Base-by-base conservation (phyloP, 2,113 vertebrate genomes). In the Diphyllodes magnificus region DNA sequence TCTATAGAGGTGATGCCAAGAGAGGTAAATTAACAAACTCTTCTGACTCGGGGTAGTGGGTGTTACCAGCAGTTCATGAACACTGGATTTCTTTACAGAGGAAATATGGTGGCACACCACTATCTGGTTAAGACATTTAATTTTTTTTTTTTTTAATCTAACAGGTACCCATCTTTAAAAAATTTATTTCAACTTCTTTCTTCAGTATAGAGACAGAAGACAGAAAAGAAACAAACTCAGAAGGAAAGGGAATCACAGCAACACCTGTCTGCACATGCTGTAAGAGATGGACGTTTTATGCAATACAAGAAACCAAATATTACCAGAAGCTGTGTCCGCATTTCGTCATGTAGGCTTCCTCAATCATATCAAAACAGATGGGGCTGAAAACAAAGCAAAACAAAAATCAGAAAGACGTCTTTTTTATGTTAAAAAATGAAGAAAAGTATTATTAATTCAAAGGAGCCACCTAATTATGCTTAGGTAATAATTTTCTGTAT, bases 261-360 rank as follows among this genome's bases (percentile, higher is more conserved):
- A 23, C 5, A 3, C 25, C 30, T 44, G 45, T 79, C 35, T 37
- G 88, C 66, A 87, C 33, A 13, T 1, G 2, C 39, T 49, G 22
- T 7, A 83, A 73, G 53, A 66, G 19, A 82, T 7, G 12, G 60
- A 83, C 10, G 40, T 86, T 64, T 86, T 50, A 57, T 2, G 4
- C 56, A 92, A 82, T 9, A 50, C 69, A 86, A 95, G 59, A 59
- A 75, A n/a, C 35, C 54, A 44, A 76, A 47, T 39, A 97, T 99
- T 98, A 99, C 99, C 99, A 99, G 96, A 99, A 99, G 97, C 99
- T 99, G 98, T 99, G 99, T 49, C 99, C 99, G 97, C 99, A 99
- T 98, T 99, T 99, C 0, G 99, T 99, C 99, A 99, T 99, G 95
- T 99, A 99, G 27, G 99, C 99, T 97, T 99, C 99, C 85, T 99